Base-by-base conservation (phyloP, 2,888 invertebrate species). In the Spodoptera littoralis region DNA sequence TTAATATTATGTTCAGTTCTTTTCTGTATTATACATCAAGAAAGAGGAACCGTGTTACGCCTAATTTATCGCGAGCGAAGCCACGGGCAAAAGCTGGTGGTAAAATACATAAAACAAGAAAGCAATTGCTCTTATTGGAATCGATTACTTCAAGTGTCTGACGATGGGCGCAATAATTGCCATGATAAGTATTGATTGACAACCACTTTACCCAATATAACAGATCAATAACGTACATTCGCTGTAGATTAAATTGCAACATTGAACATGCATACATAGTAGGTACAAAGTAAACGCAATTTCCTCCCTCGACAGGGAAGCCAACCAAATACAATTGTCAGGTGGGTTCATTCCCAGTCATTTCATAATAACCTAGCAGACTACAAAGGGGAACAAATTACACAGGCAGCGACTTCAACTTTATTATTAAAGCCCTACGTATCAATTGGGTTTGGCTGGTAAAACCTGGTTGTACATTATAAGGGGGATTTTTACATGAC, bases 291-390 rank as follows among this genome's bases (percentile, higher is more conserved):
- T 46, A 51, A 47, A 47, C 43, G 6, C 18, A 45, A 67, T 45
- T 72, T 50, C 9, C 2, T 49, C 51, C 45, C 13, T n/a, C 45
- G 12, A 22, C 12, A 9, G 18, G 12, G 0, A 52, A 52, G 55
- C 11, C n/a, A 12, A 55, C 27, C n/a, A 27, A 48, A 42, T 54
- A 36, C 44, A 48, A 52, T 54, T 44, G 22, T 41, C 69, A 70
- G 54, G 51, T 68, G 65, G 13, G n/a, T 43, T 46, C 1, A 11
- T 73, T 68, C 55, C 46, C 69, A 49, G 43, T 18, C 13, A 24
- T 36, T 73, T 42, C 22, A 27, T 51, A 43, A 30, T 24, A 45
- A 30, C 6, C 12, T 12, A 24, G 22, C 12, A 22, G 27, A 41
- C 11, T 18, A 57, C 41, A 44, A 57, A 51, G 8, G 30, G 53